Percentiles rank a stretch among this genome's conserved stretches.
These are phyloP conservation scores for Trachelus troglodyta DNA, from an alignment of 2,888 invertebrate species.

Conservation along the genomic window DNA sequence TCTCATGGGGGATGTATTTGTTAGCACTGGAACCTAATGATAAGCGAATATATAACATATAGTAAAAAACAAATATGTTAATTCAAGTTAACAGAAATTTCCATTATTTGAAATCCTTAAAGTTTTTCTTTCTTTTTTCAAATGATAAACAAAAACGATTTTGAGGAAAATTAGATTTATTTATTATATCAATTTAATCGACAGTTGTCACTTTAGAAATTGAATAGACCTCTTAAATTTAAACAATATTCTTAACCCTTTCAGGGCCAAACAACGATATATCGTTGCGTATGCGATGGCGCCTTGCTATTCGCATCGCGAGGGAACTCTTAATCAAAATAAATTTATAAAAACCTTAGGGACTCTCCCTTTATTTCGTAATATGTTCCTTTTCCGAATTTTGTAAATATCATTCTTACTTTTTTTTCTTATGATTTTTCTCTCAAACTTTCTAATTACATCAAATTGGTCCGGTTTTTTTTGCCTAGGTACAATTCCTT, in stretches of 20 bases:
- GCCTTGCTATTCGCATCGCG: too few species aligned
- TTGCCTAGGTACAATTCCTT: too few species aligned
- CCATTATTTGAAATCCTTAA: background rate
- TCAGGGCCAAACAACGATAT: too few species aligned
- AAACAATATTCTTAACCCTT: background rate
- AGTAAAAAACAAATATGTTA: background rate
- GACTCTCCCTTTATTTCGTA: too few species aligned
- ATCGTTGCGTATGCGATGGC: too few species aligned
- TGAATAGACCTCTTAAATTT: background rate
- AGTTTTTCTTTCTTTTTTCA: background rate
- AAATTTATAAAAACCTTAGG: too few species aligned
- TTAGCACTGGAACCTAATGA: constrained; percentile 56
- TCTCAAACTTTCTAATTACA: too few species aligned
- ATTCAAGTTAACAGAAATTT: background rate
- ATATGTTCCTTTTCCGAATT: too few species aligned
- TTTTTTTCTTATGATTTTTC: too few species aligned
- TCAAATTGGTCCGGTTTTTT: too few species aligned
- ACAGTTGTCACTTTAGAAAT: background rate
- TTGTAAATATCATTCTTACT: too few species aligned
- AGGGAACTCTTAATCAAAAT: too few species aligned
- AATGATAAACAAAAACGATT: background rate
- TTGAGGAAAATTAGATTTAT: background rate
- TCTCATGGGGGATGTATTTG: constrained; percentile 55
- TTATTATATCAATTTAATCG: background rate
- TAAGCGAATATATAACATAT: constrained; percentile 9